Evolutionary conservation across 1,140 invertebrate genomes (phyloP).

Genomic region (Drosophila navojoa): DNA sequence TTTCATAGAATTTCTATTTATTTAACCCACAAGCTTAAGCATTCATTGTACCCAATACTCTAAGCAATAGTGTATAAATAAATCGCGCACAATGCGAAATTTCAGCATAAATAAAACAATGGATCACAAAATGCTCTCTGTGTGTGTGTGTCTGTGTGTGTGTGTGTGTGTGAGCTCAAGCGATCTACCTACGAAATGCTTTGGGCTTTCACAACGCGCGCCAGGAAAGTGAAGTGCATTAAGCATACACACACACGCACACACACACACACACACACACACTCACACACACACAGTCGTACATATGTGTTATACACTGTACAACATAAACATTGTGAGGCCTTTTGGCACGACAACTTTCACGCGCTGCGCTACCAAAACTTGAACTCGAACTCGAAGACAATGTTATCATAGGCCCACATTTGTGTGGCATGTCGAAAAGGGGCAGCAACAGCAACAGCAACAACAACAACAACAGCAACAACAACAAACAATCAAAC

Average conservation of each 20-base stretch:
- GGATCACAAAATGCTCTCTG: conserved; percentile 26
- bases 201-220: conserved; percentile 24
- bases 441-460: conserved; percentile 11
- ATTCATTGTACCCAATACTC: conserved; percentile 17
- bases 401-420: conserved; percentile 78
- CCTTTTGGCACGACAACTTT: conserved; percentile 69
- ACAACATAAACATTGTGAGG: conserved; percentile 31
- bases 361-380: conserved; percentile 52
- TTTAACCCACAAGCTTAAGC: neutral
- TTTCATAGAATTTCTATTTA: too few relatives aligned
- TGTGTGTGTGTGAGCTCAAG: neutral
- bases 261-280: conserved; percentile 2
- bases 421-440: conserved; percentile 66
- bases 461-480: conserved; percentile 3
- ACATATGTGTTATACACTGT: neutral
- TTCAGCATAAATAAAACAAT: conserved; percentile 54
- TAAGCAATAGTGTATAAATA: neutral
- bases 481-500: conserved; percentile 9
- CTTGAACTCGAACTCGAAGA: conserved; percentile 38
- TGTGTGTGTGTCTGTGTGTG: neutral
- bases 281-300: neutral
- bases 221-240: conserved; percentile 25
- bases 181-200: conserved; percentile 7
- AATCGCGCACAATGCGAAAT: conserved; percentile 20
- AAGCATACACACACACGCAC: conserved; percentile 2